These are phyloP conservation scores for Synodontis membranacea DNA, from an alignment of 2,113 vertebrate species.

Conservation along the genomic window DNA sequence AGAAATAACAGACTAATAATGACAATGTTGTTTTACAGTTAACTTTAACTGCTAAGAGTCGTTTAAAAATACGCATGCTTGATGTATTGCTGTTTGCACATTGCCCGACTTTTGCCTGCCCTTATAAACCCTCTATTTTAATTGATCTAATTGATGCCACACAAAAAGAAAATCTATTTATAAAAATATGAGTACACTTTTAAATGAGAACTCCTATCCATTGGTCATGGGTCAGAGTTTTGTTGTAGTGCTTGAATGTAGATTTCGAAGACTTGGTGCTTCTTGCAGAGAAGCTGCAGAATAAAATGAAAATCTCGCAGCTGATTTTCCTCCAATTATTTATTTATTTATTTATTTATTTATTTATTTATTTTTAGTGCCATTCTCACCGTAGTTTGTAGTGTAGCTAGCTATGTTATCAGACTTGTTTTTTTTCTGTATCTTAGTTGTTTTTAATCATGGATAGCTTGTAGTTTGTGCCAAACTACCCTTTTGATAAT, in stretches of 20 bases:
- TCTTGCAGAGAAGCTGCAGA: background rate
- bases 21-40: background rate
- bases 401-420: background rate
- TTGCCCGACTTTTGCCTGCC: too few species aligned
- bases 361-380: background rate
- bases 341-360: too few species aligned
- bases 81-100: too few species aligned
- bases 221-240: background rate
- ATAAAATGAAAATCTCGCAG: too few species aligned
- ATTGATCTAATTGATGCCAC: too few species aligned
- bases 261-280: background rate
- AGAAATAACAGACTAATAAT: too few species aligned
- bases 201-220: too few species aligned
- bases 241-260: background rate
- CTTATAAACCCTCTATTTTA: too few species aligned
- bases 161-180: background rate
- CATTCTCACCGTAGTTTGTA: background rate
- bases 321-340: too few species aligned
- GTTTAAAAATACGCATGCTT: too few species aligned
- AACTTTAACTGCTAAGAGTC: background rate
- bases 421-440: background rate
- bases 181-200: background rate
- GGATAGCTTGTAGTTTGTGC: background rate
- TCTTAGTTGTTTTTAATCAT: background rate
- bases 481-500: background rate